Evolutionary conservation across 2,888 invertebrate genomes (phyloP).

Genomic region (Eucriotettix oculatus): DNA sequence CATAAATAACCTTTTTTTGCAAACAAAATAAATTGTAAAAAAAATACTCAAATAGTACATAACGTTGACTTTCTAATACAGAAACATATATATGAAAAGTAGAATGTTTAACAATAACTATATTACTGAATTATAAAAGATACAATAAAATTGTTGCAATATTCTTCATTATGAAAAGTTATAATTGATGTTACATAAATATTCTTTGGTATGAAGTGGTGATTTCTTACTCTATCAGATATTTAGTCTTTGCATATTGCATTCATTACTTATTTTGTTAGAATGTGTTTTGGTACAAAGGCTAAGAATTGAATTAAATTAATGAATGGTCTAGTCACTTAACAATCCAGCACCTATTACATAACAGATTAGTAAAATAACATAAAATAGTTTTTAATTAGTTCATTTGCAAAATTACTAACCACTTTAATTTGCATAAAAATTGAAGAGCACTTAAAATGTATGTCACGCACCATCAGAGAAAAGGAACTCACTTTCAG

Average conservation of each 20-base stretch:
- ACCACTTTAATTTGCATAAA: neutral
- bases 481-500: constrained; percentile 37
- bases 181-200: too few species aligned
- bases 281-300: neutral
- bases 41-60: too few species aligned
- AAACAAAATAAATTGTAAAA: too few species aligned
- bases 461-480: constrained; percentile 25
- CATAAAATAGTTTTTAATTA: neutral
- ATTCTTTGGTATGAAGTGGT: too few species aligned
- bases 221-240: too few species aligned
- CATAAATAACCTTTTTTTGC: too few species aligned
- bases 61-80: too few species aligned
- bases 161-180: too few species aligned
- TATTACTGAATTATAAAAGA: too few species aligned
- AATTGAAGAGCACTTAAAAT: neutral
- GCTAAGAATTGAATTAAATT: neutral
- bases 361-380: neutral
- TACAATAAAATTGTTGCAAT: too few species aligned
- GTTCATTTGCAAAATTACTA: neutral
- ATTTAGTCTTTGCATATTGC: neutral
- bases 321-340: neutral
- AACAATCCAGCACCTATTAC: neutral
- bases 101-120: too few species aligned
- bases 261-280: neutral
- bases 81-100: too few species aligned